A percentile compares a stretch with the other conserved stretches of the same genome.
Evolutionary conservation across 2,113 vertebrate genomes (phyloP).

Genomic region (Diadophis punctatus): DNA sequence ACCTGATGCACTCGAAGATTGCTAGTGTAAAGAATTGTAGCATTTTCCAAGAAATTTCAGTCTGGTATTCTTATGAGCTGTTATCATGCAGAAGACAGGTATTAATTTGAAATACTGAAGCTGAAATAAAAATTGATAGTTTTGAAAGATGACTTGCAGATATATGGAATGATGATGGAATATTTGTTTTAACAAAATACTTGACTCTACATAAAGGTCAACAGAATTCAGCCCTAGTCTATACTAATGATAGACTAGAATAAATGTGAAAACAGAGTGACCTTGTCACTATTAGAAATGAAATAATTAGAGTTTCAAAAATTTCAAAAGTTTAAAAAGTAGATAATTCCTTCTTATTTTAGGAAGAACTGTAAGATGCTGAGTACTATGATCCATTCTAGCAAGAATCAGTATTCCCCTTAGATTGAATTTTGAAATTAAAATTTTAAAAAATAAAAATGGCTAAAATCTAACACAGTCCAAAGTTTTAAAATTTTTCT

Average conservation of each 20-base stretch:
- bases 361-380: neutral
- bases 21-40: constrained; percentile 65
- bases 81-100: constrained; percentile 68
- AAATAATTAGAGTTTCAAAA: neutral
- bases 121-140: constrained; percentile 34
- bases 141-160: constrained; percentile 24
- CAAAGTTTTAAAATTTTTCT: neutral
- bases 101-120: constrained; percentile 53
- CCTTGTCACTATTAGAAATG: neutral
- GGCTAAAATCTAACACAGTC: neutral
- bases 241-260: neutral
- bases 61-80: constrained; percentile 54
- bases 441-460: neutral
- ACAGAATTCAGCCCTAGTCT: neutral
- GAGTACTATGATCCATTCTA: neutral
- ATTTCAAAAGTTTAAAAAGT: neutral
- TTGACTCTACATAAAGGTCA: neutral
- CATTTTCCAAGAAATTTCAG: constrained; percentile 67
- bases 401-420: neutral
- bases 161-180: neutral
- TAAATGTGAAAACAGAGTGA: neutral
- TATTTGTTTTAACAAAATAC: neutral
- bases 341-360: too few relatives aligned
- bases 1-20: constrained; percentile 71
- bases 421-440: neutral